Evolutionary conservation across 23 tunicate genomes (phyloP).

Genomic region (Trididemnum clinides): DNA sequence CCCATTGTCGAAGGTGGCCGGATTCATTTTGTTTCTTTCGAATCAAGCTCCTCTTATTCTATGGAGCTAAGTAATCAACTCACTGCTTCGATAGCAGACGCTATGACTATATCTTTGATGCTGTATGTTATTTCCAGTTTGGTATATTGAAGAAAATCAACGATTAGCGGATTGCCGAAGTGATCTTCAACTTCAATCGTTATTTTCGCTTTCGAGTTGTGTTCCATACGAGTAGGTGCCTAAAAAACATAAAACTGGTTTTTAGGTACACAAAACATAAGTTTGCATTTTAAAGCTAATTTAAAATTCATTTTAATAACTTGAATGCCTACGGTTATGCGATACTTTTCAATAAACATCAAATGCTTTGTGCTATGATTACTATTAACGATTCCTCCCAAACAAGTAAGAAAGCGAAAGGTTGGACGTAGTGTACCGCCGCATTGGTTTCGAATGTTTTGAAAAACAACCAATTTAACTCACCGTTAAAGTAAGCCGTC

Average conservation of each 20-base stretch:
- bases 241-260: background rate
- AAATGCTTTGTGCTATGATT: too few species aligned
- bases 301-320: too few species aligned
- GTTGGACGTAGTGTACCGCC: too few species aligned
- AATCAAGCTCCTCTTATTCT: background rate
- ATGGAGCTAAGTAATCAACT: background rate
- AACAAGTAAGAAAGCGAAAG: too few species aligned
- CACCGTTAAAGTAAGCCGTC: constrained; percentile 21
- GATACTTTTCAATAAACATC: too few species aligned
- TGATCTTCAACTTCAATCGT: constrained; percentile 17
- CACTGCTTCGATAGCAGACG: constrained; percentile 11
- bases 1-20: too few species aligned
- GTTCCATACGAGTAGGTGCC: constrained; percentile 44
- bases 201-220: background rate
- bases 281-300: too few species aligned
- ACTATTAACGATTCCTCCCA: too few species aligned
- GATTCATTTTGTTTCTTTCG: too few species aligned
- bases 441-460: too few species aligned
- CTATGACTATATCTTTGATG: constrained; percentile 11
- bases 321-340: too few species aligned
- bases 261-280: too few species aligned
- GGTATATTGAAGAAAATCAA: constrained; percentile 32
- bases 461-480: background rate
- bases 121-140: background rate
- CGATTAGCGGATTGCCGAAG: constrained; percentile 25